A percentile compares a stretch with the other conserved stretches of the same genome.
These are phyloP conservation scores for Neodiprion pinetum DNA, from an alignment of 1,140 invertebrate species.

Conservation along the genomic window DNA sequence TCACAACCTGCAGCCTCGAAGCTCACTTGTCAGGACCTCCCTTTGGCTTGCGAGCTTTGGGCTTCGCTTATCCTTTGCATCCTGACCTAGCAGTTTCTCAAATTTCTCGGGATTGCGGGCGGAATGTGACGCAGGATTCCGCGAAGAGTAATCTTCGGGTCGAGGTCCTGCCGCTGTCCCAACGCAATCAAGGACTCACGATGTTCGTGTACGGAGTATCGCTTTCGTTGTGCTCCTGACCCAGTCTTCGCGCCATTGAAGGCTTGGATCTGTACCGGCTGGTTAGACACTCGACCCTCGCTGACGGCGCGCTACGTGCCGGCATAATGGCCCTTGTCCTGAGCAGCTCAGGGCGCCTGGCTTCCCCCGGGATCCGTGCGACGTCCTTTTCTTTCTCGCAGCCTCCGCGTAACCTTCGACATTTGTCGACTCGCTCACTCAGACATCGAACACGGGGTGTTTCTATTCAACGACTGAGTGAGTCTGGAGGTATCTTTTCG, in stretches of 20 bases:
- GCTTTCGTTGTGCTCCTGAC: not conserved
- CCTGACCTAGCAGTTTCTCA: no score
- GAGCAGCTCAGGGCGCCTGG: slow-evolving; percentile 34
- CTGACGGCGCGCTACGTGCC: slow-evolving; percentile 56
- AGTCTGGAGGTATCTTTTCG: not conserved
- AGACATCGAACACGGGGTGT: not conserved
- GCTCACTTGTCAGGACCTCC: no score
- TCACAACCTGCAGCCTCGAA: no score
- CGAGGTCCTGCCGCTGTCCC: no score
- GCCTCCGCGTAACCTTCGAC: not conserved
- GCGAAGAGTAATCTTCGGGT: no score
- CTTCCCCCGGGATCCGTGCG: not conserved
- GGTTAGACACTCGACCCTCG: slow-evolving; percentile 44
- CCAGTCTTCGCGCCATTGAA: not conserved
- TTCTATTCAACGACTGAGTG: not conserved
- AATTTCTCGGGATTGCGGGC: no score
- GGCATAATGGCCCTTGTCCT: slow-evolving; percentile 53
- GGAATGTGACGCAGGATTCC: no score
- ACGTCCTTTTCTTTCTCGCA: not conserved
- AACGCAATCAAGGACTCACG: no score
- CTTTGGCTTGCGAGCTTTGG: no score
- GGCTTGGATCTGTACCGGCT: not conserved
- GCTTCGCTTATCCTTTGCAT: no score
- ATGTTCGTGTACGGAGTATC: no score
- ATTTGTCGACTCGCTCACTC: not conserved